phyloP scores from a whole-genome alignment of 1,140 invertebrate species.

The Drosophila auraria region DNA sequence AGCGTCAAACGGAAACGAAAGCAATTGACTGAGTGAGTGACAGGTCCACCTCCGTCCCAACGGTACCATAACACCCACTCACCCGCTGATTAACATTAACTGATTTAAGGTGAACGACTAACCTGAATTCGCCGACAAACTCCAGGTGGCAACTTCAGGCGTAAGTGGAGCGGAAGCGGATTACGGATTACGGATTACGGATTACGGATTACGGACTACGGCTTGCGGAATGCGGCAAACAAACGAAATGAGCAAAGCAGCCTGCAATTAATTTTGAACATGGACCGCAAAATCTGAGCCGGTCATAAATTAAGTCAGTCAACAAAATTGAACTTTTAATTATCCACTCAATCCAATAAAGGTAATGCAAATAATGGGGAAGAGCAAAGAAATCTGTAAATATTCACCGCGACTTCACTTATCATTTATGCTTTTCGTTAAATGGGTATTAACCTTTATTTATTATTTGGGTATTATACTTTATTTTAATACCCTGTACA shows the following conservation, averaged over 20 bases:
- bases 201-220: not conserved
- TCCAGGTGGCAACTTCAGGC: slow-evolving; percentile 39
- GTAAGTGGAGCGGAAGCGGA: slow-evolving; percentile 65
- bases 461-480: no score
- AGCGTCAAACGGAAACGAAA: slow-evolving; percentile 65
- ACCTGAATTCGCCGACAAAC: slow-evolving; percentile 43
- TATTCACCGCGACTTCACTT: slow-evolving; percentile 15
- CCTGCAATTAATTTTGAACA: slow-evolving; percentile 44
- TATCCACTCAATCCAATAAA: slow-evolving; percentile 34
- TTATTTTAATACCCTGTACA: no score
- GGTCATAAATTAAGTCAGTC: slow-evolving; percentile 21
- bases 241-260: slow-evolving; percentile 41
- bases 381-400: slow-evolving; percentile 14
- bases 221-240: slow-evolving; percentile 25
- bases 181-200: slow-evolving; percentile 6
- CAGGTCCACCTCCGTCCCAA: slow-evolving; percentile 5
- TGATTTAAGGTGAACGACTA: slow-evolving; percentile 66
- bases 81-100: slow-evolving; percentile 48
- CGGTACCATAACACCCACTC: no score
- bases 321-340: slow-evolving; percentile 45
- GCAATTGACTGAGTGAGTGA: slow-evolving; percentile 65
- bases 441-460: slow-evolving; percentile 2
- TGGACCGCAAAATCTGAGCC: slow-evolving; percentile 11
- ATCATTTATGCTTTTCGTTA: slow-evolving; percentile 1
- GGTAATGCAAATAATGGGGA: slow-evolving; percentile 10